These are phyloP conservation scores for Prenolepis imparis DNA, from an alignment of 2,888 invertebrate genomes.

Conservation along the genomic window DNA sequence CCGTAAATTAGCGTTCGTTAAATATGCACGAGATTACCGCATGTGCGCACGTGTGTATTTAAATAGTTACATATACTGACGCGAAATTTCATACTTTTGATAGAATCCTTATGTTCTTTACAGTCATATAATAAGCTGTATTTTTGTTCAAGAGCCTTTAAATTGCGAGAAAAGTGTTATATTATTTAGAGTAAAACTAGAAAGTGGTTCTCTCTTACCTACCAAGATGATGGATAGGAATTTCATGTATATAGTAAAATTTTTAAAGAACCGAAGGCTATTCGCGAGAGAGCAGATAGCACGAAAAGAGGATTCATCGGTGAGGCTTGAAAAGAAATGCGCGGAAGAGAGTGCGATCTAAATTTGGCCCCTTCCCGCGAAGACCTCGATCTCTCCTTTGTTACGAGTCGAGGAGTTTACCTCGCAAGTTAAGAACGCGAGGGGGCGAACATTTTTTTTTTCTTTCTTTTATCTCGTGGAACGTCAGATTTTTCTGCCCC, in stretches of 20 bases:
- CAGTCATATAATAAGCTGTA: background rate
- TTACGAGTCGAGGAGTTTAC: conserved; percentile 1
- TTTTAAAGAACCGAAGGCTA: background rate
- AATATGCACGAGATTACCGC: conserved; percentile 3
- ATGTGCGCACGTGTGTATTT: background rate
- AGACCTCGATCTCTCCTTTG: conserved; percentile 22
- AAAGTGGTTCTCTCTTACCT: background rate
- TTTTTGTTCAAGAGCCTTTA: background rate
- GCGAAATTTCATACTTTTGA: background rate
- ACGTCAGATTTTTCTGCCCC: background rate
- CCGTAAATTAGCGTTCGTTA: conserved; percentile 23
- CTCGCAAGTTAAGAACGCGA: conserved; percentile 24
- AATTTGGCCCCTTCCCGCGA: background rate
- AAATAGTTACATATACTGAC: background rate
- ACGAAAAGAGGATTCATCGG: conserved; percentile 4
- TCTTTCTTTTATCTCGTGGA: background rate
- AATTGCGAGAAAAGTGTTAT: conserved; percentile 8
- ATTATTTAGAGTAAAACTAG: background rate
- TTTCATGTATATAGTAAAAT: background rate
- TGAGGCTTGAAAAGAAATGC: conserved; percentile 7
- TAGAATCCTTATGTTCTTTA: background rate
- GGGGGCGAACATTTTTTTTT: background rate
- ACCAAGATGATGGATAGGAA: background rate
- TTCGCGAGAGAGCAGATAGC: conserved; percentile 25
- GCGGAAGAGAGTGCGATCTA: conserved; percentile 27